phyloP scores from a whole-genome alignment of 2,888 invertebrate genomes.

The Acleris emargana region DNA sequence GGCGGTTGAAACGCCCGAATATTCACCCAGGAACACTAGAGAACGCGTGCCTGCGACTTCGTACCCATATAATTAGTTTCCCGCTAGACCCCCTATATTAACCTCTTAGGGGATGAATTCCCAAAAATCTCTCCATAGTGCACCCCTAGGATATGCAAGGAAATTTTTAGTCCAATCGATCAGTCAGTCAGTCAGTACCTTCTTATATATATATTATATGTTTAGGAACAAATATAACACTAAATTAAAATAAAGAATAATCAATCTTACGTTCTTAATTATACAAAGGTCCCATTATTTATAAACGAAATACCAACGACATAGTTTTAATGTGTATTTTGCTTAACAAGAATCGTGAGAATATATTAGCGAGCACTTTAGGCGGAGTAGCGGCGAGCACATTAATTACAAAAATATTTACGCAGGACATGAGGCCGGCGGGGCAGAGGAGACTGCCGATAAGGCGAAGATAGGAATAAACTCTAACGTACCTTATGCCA shows the following conservation, averaged over 20 bases:
- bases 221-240: not conserved
- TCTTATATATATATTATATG: no score
- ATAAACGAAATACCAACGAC: conserved; percentile 3
- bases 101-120: no score
- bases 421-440: conserved; percentile 59
- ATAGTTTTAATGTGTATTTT: not conserved
- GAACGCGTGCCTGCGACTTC: no score
- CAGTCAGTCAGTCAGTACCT: no score
- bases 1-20: no score
- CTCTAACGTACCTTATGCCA: not conserved
- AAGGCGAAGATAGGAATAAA: not conserved
- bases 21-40: no score
- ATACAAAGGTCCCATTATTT: not conserved
- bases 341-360: not conserved
- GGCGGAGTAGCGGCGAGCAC: conserved; percentile 54
- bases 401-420: conserved; percentile 81
- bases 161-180: no score
- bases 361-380: conserved; percentile 38
- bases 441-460: conserved; percentile 61
- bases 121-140: no score
- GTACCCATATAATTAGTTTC: no score
- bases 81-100: no score
- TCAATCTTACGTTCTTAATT: conserved; percentile 8
- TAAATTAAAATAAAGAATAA: not conserved
- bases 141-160: no score